phyloP scores from a whole-genome alignment of 2,888 invertebrate species.

The Dryadula phaetusa region DNA sequence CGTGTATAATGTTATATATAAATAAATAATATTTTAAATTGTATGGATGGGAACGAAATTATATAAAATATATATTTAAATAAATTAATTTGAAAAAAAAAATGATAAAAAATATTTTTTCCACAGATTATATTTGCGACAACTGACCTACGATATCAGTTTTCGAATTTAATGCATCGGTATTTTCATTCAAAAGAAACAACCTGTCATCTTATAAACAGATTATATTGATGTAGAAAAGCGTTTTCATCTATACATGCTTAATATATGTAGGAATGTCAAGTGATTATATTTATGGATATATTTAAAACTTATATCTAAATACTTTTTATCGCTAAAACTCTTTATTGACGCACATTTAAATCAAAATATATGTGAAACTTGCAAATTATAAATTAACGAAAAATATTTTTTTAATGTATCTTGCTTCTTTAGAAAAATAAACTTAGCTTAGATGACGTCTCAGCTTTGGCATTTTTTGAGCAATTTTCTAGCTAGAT shows the following conservation, averaged over 20 bases:
- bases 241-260: neutral
- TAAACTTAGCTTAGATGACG: no score
- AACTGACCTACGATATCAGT: neutral
- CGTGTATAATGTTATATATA: slow-evolving; percentile 35
- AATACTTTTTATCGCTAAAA: neutral
- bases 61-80: slow-evolving; percentile 3
- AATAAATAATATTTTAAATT: slow-evolving; percentile 18
- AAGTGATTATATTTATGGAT: neutral
- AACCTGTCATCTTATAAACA: neutral
- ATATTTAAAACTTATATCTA: neutral
- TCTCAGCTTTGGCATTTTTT: no score
- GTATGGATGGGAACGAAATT: neutral
- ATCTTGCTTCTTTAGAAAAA: no score
- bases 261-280: neutral
- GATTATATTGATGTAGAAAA: neutral
- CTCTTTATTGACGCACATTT: neutral
- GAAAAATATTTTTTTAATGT: neutral
- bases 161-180: no score
- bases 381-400: neutral
- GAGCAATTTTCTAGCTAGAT: no score
- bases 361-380: neutral
- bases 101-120: no score
- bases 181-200: neutral
- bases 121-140: no score
- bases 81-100: no score